phyloP scores from a whole-genome alignment of 1,140 invertebrate genomes.

The Diplogasteroides magnus region DNA sequence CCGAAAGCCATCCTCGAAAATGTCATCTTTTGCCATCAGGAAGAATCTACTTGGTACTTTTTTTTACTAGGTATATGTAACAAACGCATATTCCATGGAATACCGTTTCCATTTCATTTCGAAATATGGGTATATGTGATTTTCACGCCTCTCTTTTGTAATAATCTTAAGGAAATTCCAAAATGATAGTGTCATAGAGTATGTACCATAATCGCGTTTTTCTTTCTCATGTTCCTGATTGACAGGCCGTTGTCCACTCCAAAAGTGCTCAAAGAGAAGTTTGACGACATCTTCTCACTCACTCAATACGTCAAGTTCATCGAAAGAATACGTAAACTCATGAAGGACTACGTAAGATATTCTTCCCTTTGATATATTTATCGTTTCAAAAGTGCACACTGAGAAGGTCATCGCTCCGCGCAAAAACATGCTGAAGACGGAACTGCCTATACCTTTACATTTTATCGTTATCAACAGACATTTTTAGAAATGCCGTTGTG shows the following conservation, averaged over 20 bases:
- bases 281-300: constrained; percentile 97
- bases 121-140: neutral
- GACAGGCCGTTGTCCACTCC: constrained; percentile 83
- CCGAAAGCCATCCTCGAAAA: constrained; percentile 88
- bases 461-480: too few species aligned
- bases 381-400: neutral
- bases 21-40: constrained; percentile 98
- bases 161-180: constrained; percentile 1
- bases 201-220: neutral
- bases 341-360: constrained; percentile 62
- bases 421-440: neutral
- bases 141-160: constrained; percentile 4
- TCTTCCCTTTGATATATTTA: neutral
- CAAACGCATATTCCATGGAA: neutral
- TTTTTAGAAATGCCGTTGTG: too few species aligned
- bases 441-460: too few species aligned
- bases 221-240: neutral
- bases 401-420: neutral
- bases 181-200: neutral
- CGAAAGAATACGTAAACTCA: constrained; percentile 71
- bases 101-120: neutral
- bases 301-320: constrained; percentile 85
- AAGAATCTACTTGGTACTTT: constrained; percentile 79
- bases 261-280: constrained; percentile 85
- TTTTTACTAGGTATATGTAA: constrained; percentile 10